Base-by-base conservation (phyloP, 2,888 invertebrate species). In the Hypolimnas misippus region DNA sequence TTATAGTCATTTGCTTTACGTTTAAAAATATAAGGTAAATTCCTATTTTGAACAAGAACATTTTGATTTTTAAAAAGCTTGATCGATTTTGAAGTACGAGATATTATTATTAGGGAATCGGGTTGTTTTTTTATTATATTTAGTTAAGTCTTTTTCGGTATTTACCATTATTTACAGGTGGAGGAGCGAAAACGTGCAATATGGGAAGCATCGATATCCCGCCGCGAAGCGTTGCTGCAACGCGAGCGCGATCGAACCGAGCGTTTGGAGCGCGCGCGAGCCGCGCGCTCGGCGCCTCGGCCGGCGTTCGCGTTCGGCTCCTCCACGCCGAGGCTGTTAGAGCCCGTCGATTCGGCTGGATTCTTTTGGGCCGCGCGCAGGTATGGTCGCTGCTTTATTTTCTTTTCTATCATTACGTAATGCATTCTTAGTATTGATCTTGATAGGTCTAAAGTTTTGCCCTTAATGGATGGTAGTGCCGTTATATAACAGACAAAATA, bases 111-210 rank as follows among this genome's bases (percentile, higher is more conserved):
- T n/a, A n/a, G n/a, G n/a, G n/a, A n/a, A n/a, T n/a, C n/a, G n/a
- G n/a, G n/a, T n/a, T n/a, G n/a, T n/a, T n/a, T n/a, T n/a, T n/a
- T n/a, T n/a, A n/a, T n/a, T n/a, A n/a, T n/a, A n/a, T 6, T 29
- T 29, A 29, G 29, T 29, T 4, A 29, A 3, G 29, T 29, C 6
- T 29, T 33, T 33, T 12, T 7, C n/a, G n/a, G n/a, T n/a, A n/a
- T n/a, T n/a, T n/a, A 38, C n/a, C n/a, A 5, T 21, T 44, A 44
- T 44, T 21, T 46, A 10, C 93, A 94, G 93, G 97, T 97, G 69
- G 98, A 97, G 90, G 97, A 98, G 90, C 94, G 97, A 76, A 97
- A 97, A 87, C 94, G 95, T 76, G 95, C 96, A 80, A 97, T 98
- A 89, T 95, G 96, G 93, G 97, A 97, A 84, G 97, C 97, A 53